A percentile compares a stretch with the other conserved stretches of the same genome.
phyloP scores from a whole-genome alignment of 1,140 invertebrate species.

The Pemphigus obesinymphae region DNA sequence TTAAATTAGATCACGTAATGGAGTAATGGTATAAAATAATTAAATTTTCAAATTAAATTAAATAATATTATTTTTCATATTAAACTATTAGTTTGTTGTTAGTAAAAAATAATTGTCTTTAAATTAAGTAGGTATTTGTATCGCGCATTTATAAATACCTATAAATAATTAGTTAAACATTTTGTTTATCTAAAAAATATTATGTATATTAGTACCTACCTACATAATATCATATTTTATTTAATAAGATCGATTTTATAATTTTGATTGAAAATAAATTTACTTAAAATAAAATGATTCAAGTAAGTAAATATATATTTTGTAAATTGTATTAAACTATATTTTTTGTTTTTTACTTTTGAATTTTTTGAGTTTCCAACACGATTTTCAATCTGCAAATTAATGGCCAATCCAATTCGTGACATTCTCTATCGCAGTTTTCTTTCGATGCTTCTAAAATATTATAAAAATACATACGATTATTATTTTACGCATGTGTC shows the following conservation, averaged over 20 bases:
- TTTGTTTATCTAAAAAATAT: no score
- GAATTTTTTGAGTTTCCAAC: constrained; percentile 50
- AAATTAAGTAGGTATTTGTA: no score
- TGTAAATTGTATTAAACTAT: background rate
- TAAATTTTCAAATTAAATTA: no score
- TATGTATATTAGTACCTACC: no score
- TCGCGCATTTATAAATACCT: no score
- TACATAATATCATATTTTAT: no score
- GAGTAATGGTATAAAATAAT: no score
- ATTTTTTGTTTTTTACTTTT: constrained; percentile 15
- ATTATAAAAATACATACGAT: background rate
- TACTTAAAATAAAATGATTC: background rate
- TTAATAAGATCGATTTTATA: background rate
- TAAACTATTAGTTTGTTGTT: no score
- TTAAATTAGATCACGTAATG: no score
- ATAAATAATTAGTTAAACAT: no score
- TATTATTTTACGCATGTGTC: background rate
- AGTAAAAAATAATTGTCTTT: no score
- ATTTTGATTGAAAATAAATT: background rate
- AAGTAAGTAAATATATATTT: background rate
- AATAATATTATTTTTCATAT: no score
- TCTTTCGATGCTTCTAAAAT: constrained; percentile 64
- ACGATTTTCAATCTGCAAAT: constrained; percentile 69
- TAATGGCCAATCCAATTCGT: constrained; percentile 73
- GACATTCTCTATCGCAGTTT: constrained; percentile 68